Percentiles rank a stretch among this genome's conserved stretches.
These are phyloP conservation scores for Drosophila pachea DNA, from an alignment of 1,140 invertebrate species.

Conservation along the genomic window DNA sequence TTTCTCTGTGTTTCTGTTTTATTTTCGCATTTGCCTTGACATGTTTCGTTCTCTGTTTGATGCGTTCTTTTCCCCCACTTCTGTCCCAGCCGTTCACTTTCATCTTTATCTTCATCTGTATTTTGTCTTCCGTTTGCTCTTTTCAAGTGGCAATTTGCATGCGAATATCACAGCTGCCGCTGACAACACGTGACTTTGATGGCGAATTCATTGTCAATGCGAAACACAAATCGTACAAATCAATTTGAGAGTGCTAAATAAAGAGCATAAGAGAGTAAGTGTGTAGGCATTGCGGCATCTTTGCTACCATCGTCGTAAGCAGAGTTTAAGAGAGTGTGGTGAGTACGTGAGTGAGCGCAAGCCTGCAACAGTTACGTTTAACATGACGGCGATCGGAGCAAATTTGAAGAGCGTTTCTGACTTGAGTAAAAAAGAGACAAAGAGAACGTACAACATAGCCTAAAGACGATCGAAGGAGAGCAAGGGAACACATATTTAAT, in stretches of 20 bases:
- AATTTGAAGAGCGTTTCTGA: too few species aligned
- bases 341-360: too few species aligned
- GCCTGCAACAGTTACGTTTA: too few species aligned
- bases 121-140: slow-evolving; percentile 22
- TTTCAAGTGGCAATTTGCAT: slow-evolving; percentile 57
- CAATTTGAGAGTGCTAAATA: slow-evolving; percentile 18
- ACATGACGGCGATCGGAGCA: too few species aligned
- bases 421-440: too few species aligned
- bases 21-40: slow-evolving; percentile 41
- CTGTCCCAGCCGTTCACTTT: neutral
- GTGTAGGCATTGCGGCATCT: neutral
- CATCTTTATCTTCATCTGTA: slow-evolving; percentile 5
- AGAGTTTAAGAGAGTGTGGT: too few species aligned
- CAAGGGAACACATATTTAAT: too few species aligned
- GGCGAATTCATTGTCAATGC: slow-evolving; percentile 73
- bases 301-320: too few species aligned
- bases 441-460: too few species aligned
- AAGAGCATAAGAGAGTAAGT: neutral
- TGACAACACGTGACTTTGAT: slow-evolving; percentile 73
- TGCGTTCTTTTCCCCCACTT: neutral
- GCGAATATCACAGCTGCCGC: slow-evolving; percentile 60
- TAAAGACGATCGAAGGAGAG: too few species aligned
- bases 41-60: slow-evolving; percentile 31
- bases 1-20: slow-evolving; percentile 9
- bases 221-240: slow-evolving; percentile 61